Conservation (phyloP, 92 coral and sea anemone species). For the Phenganax marumi region DNA sequence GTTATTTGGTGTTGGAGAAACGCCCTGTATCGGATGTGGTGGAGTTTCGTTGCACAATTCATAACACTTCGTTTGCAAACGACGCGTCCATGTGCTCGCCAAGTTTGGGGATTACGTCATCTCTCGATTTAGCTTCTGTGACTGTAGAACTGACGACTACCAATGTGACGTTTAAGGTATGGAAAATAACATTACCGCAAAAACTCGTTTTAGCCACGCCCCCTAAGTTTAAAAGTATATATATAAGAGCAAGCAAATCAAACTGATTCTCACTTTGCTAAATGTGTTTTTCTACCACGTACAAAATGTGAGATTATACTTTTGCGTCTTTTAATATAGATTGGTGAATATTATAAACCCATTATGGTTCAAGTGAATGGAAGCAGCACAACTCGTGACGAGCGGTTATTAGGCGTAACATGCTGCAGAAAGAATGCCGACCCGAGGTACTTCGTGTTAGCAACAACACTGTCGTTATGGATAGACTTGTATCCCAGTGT, state of each 20-base stretch:
- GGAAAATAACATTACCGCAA: neutral
- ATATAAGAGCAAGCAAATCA: too few relatives aligned
- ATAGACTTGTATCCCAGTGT: conserved; percentile 30
- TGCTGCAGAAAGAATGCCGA: conserved; percentile 34
- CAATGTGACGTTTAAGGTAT: conserved; percentile 42
- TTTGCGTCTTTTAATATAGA: neutral
- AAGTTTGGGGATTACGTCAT: neutral
- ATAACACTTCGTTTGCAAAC: neutral
- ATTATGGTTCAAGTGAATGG: conserved; percentile 27
- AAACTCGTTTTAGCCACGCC: neutral
- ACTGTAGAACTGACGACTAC: conserved; percentile 19
- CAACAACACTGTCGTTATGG: conserved; percentile 37
- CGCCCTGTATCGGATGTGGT: conserved; percentile 18
- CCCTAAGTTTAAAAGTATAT: too few relatives aligned
- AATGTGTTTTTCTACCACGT: too few relatives aligned
- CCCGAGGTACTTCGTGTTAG: conserved; percentile 35
- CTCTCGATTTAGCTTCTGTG: conserved; percentile 15
- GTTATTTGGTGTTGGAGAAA: conserved; percentile 27
- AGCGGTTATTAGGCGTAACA: conserved; percentile 38
- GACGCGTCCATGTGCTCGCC: neutral
- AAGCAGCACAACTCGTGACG: conserved; percentile 32
- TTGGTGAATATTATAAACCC: conserved; percentile 32
- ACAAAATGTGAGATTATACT: neutral
- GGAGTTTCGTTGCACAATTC: conserved; percentile 24
- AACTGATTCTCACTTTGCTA: too few relatives aligned